Evolutionary conservation across 2,888 invertebrate species (phyloP), one percentile per base, ranked within the genome.

Genomic region (Drosophila heteroneura): DNA sequence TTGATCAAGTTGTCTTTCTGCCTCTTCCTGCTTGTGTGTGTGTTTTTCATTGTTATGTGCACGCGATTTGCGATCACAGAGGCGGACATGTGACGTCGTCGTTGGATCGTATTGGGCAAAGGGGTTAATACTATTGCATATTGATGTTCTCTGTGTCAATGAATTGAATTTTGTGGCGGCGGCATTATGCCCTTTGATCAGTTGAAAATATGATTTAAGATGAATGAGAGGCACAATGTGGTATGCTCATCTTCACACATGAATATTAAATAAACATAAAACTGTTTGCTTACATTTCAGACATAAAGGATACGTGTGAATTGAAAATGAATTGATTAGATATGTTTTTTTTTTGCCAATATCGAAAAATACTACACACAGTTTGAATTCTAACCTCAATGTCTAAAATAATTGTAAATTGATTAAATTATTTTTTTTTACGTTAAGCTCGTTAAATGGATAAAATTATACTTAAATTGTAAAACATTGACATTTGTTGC

Each of bases 1-100:
- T 58, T 66, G 71, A 85, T 83, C 83, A 81, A 83, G 68, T 70
- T 79, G 83, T 83, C 73, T 69, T 53, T 49, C 69, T 53, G 53
- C 54, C 56, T 53, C 51, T 47, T 53, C 12, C 54, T 68, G 41
- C 51, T 47, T 61, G 37, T 51, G 52, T 76, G 30, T 53, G 49
- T 71, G 33, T 59, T 58, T 51, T 63, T 58, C 52, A 62, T 61
- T 61, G 72, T 59, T 72, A 49, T 60, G 22, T 70, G 80, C 80
- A 85, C 81, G 80, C 57, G 74, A 82, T 84, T 69, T 44, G 56
- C 37, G 33, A 56, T 79, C 78, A 70, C 75, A 79, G 67, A 70
- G 79, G 67, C 70, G 64, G 60, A 53, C 70, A 75, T 75, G 70
- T 82, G 82, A 80, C 83, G 73, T 75, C 67, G 53, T 62, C 41